Conservation (phyloP, 2,113 vertebrate genomes). For the Cephalophus harveyi region DNA sequence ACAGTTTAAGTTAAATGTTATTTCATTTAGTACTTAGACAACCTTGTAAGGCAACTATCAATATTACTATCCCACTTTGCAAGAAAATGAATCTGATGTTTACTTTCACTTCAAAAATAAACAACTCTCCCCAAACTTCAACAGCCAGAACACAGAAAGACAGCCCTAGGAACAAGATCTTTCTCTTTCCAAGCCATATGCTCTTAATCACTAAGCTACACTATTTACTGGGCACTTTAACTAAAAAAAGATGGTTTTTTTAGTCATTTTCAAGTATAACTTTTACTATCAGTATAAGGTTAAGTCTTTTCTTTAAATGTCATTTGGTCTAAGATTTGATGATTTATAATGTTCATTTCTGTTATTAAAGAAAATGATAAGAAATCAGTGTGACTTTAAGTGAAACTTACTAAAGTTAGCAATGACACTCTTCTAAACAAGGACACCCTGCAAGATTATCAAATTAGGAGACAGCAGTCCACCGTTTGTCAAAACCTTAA, state of each 20-base stretch:
- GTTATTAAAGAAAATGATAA: neutral
- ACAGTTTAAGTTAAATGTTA: neutral
- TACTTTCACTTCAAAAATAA: constrained; percentile 33
- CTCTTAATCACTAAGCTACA: neutral
- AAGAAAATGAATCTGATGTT: constrained; percentile 18
- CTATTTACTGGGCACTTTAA: neutral
- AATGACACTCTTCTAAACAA: neutral
- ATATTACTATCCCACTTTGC: neutral
- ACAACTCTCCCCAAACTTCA: neutral
- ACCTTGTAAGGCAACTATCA: neutral
- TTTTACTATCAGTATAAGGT: neutral
- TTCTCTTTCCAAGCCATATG: neutral
- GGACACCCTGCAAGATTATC: neutral
- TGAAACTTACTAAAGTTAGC: constrained; percentile 10
- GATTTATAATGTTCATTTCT: constrained; percentile 21
- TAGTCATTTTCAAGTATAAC: neutral
- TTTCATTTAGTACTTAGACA: neutral
- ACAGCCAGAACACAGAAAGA: neutral
- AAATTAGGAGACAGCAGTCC: neutral
- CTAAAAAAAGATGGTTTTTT: neutral
- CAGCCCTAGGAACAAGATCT: neutral
- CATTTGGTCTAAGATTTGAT: neutral
- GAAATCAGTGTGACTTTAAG: neutral
- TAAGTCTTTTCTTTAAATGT: constrained; percentile 14
- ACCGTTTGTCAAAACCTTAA: neutral